phyloP scores from a whole-genome alignment of 2,797 vertebrate genomes.

The Sarcoramphus papa region DNA sequence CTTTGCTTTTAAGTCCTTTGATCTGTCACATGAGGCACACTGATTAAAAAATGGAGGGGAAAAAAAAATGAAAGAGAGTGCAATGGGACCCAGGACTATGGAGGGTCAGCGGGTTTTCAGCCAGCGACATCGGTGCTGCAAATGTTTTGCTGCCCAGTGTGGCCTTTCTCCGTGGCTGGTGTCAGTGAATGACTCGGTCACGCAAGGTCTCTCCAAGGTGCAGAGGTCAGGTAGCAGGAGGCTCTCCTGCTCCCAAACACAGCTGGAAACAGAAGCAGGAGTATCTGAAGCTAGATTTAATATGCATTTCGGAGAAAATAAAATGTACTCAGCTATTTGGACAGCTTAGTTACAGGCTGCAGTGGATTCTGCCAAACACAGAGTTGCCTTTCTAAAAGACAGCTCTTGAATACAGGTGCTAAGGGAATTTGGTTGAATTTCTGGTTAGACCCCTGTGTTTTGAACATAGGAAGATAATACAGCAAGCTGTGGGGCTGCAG shows the following conservation, averaged over 20 bases:
- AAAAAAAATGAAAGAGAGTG: background rate
- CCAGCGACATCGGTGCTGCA: background rate
- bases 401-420: background rate
- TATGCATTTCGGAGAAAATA: background rate
- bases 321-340: background rate
- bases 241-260: background rate
- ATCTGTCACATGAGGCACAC: background rate
- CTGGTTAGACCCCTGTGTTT: background rate
- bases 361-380: background rate
- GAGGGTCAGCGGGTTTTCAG: background rate
- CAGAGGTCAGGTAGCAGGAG: background rate
- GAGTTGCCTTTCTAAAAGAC: background rate
- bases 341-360: background rate
- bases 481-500: background rate
- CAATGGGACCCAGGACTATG: background rate
- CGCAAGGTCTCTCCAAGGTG: background rate
- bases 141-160: background rate
- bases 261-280: background rate
- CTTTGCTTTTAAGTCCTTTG: background rate
- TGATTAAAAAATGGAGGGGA: background rate
- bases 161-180: background rate
- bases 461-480: accelerated
- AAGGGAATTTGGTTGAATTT: background rate
- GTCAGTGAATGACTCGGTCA: accelerated
- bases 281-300: background rate